phyloP scores from a whole-genome alignment of 1,140 invertebrate genomes.

The Battus philenor region DNA sequence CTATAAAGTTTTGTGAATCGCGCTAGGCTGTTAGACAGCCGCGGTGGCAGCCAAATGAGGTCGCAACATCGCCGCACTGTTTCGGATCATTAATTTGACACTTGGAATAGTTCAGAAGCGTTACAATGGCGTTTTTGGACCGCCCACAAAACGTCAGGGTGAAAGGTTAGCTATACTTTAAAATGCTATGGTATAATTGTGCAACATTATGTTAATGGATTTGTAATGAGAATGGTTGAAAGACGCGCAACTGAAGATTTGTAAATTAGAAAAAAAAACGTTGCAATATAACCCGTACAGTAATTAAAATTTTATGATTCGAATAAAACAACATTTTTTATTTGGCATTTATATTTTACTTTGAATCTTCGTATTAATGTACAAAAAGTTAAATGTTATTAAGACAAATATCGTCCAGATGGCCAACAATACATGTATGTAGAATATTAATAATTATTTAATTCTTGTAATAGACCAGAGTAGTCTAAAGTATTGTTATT shows the following conservation, averaged over 20 bases:
- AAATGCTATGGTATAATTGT: conserved; percentile 36
- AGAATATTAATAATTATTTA: too few species aligned
- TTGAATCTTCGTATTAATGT: too few species aligned
- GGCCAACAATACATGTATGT: too few species aligned
- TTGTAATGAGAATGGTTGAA: conserved; percentile 39
- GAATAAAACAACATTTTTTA: too few species aligned
- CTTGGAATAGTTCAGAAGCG: conserved; percentile 47
- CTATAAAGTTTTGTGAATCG: conserved; percentile 9
- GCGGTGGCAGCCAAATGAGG: conserved; percentile 31
- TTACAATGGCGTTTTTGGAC: conserved; percentile 43
- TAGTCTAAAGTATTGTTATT: too few species aligned
- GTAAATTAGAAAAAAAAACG: too few species aligned
- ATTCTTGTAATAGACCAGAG: too few species aligned
- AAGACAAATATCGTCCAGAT: too few species aligned
- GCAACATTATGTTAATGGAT: conserved; percentile 56
- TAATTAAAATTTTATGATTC: too few species aligned
- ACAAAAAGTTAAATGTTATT: too few species aligned
- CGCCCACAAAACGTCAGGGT: conserved; percentile 52
- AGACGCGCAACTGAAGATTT: background rate
- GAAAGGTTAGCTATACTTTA: conserved; percentile 54
- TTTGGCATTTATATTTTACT: too few species aligned
- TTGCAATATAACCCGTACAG: too few species aligned
- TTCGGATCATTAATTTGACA: conserved; percentile 70
- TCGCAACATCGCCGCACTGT: conserved; percentile 42
- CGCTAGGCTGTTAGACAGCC: conserved; percentile 6